Percentiles rank a stretch among this genome's conserved stretches.
These are phyloP conservation scores for Cetoscarus ocellatus DNA, from an alignment of 2,797 vertebrate genomes.

Conservation along the genomic window DNA sequence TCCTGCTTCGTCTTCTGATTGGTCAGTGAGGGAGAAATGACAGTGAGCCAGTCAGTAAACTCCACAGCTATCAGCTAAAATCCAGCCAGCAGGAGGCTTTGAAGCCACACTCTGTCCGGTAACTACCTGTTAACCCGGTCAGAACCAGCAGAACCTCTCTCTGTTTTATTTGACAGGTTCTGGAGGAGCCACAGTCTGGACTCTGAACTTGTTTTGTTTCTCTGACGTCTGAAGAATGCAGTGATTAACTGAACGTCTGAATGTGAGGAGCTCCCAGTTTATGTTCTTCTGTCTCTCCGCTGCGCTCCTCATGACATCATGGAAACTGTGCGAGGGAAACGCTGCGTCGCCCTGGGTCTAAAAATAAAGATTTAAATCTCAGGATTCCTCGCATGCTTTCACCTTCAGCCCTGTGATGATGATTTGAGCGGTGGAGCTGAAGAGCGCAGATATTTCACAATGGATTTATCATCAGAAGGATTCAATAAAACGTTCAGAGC, in stretches of 20 bases:
- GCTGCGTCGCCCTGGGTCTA: conserved; percentile 85
- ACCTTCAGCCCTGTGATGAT: conserved; percentile 89
- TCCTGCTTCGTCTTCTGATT: too few relatives aligned
- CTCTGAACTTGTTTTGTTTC: conserved; percentile 38
- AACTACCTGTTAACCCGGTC: too few relatives aligned
- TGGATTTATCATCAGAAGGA: conserved; percentile 88
- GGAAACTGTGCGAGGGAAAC: conserved; percentile 82
- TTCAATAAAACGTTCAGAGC: conserved; percentile 81
- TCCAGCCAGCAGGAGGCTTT: too few relatives aligned
- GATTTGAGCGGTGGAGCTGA: conserved; percentile 83
- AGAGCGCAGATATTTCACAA: conserved; percentile 81
- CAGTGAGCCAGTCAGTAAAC: too few relatives aligned
- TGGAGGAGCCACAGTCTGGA: conserved; percentile 26
- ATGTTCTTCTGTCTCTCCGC: conserved; percentile 74
- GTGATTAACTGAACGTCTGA: conserved; percentile 52
- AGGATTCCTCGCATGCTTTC: conserved; percentile 92
- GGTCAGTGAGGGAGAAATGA: too few relatives aligned
- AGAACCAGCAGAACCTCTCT: background rate
- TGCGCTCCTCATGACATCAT: conserved; percentile 85
- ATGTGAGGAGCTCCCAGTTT: conserved; percentile 75
- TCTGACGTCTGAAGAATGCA: conserved; percentile 40
- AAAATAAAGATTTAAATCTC: conserved; percentile 94
- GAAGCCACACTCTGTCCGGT: too few relatives aligned
- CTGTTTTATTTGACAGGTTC: conserved; percentile 34
- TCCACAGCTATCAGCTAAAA: too few relatives aligned